phyloP scores from a whole-genome alignment of 2,888 invertebrate species.

The Drosophila multiciliata region DNA sequence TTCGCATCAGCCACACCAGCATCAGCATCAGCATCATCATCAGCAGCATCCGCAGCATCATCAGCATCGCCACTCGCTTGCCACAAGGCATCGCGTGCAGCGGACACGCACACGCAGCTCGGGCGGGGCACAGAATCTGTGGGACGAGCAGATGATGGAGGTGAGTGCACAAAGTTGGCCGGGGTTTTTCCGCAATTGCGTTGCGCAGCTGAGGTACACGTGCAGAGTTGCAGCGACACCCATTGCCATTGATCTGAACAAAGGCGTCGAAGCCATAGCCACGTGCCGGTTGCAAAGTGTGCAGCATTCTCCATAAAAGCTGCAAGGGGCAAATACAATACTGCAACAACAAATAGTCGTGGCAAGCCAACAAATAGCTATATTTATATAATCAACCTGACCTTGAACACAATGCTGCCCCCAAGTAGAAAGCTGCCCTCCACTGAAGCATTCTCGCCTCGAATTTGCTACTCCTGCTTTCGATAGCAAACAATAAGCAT shows the following conservation, averaged over 20 bases:
- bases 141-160: conserved; percentile 85
- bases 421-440: neutral
- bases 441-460: neutral
- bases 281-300: too few species aligned
- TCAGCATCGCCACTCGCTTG: conserved; percentile 78
- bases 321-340: neutral
- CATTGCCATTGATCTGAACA: too few species aligned
- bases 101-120: conserved; percentile 84
- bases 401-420: neutral
- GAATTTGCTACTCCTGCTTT: neutral
- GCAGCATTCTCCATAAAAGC: neutral
- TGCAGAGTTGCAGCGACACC: too few species aligned
- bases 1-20: conserved; percentile 67
- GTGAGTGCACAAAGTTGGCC: conserved; percentile 57
- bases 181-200: neutral
- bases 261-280: too few species aligned
- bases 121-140: conserved; percentile 83
- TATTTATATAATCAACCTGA: neutral
- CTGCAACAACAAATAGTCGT: neutral
- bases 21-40: conserved; percentile 76
- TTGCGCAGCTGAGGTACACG: neutral
- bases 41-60: conserved; percentile 72
- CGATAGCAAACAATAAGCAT: neutral
- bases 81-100: conserved; percentile 83
- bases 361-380: neutral